Percentiles rank a stretch among this genome's conserved stretches.
phyloP scores from a whole-genome alignment of 2,113 vertebrate genomes.

The Dipodomys stephensi region DNA sequence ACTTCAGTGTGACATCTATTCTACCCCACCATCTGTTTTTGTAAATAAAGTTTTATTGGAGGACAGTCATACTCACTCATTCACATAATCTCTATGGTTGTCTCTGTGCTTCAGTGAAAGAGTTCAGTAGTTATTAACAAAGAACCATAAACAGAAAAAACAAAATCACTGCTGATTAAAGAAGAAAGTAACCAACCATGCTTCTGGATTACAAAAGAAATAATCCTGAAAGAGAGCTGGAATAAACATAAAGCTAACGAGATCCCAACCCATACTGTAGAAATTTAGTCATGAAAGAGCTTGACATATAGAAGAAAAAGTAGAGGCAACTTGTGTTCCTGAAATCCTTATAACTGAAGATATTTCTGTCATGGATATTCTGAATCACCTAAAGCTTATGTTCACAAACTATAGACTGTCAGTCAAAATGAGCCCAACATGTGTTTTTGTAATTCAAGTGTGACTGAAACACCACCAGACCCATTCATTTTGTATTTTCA shows the following conservation, averaged over 20 bases:
- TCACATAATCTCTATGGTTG: not conserved
- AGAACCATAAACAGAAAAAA: not conserved
- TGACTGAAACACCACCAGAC: not conserved
- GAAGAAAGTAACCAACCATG: not conserved
- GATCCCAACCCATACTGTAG: not conserved
- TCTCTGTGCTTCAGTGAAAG: not conserved
- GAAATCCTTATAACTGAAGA: not conserved
- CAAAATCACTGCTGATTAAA: slow-evolving; percentile 9
- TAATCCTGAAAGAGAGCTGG: not conserved
- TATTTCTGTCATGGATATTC: not conserved
- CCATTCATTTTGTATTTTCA: not conserved
- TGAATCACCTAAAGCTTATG: not conserved
- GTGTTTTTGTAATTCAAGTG: slow-evolving; percentile 5
- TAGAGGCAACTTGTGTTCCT: not conserved
- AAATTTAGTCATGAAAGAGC: not conserved
- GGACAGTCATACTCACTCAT: not conserved
- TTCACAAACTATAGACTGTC: not conserved
- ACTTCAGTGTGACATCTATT: not conserved
- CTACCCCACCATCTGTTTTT: not conserved
- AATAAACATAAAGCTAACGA: not conserved
- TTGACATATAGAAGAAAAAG: not conserved
- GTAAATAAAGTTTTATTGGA: slow-evolving; percentile 5
- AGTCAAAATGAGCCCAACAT: not conserved
- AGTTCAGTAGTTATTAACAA: not conserved
- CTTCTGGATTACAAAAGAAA: slow-evolving; percentile 4